A percentile compares a stretch with the other conserved stretches of the same genome.
These are phyloP conservation scores for Xiphydria camelus DNA, from an alignment of 2,888 invertebrate species.

Conservation along the genomic window DNA sequence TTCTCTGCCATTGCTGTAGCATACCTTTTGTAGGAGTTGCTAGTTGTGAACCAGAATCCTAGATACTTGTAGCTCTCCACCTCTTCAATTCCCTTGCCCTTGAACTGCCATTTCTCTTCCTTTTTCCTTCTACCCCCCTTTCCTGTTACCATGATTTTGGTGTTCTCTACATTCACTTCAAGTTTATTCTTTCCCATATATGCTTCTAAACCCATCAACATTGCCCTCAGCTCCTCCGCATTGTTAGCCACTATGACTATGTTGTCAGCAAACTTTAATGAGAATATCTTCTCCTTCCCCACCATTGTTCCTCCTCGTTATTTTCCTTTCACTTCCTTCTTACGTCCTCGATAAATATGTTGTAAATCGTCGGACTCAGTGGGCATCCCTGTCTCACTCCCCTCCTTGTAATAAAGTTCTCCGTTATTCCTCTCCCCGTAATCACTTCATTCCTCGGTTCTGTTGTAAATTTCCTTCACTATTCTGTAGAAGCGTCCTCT, in stretches of 20 bases:
- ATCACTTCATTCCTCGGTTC: constrained; percentile 10
- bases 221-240: constrained; percentile 6
- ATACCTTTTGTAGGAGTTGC: constrained; percentile 9
- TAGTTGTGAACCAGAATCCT: constrained; percentile 12
- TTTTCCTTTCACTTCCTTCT: constrained; percentile 11
- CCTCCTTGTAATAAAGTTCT: constrained; percentile 11
- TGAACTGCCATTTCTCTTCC: constrained; percentile 10
- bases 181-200: constrained; percentile 6
- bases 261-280: constrained; percentile 16
- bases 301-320: constrained; percentile 12
- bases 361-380: constrained; percentile 20
- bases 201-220: constrained; percentile 9
- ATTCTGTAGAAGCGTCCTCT: too few relatives aligned
- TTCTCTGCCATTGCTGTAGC: constrained; percentile 7
- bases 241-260: constrained; percentile 8
- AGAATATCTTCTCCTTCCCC: constrained; percentile 10
- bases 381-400: constrained; percentile 24
- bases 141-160: too few relatives aligned
- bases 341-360: constrained; percentile 18
- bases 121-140: constrained; percentile 13
- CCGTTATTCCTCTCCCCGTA: constrained; percentile 14
- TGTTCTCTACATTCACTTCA: constrained; percentile 12
- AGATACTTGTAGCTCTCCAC: constrained; percentile 18
- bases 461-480: too few relatives aligned
- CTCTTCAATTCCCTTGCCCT: constrained; percentile 7